Evolutionary conservation across 2,797 vertebrate species (phyloP), one percentile per base, ranked within the genome.

Genomic region (Adrianichthys oophorus): DNA sequence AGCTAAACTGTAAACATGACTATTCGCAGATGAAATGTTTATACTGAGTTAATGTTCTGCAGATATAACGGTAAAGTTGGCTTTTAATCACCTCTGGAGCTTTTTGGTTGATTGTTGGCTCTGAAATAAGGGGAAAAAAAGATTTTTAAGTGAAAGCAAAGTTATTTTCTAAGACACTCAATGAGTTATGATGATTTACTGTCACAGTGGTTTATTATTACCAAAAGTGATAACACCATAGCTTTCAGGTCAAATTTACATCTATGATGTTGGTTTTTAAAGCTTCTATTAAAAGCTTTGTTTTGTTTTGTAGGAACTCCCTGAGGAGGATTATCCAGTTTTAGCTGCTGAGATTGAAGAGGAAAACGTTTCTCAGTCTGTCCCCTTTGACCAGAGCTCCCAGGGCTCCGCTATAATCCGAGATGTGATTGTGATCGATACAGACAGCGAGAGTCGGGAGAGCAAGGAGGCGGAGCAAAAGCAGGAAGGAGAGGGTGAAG

Each of bases 381-480:
- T 95, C 40, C 93, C 94, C 15, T 92, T 92, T 47, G 94, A 96
- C 23, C 91, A 91, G 53, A 89, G 79, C 77, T 83, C 87, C 42
- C 88, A 82, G 64, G 82, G 79, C 23, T 87, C 87, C 8, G 21
- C 85, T 16, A 87, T 94, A 1, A 89, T 92, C 53, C 93, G 93
- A 55, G 94, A 96, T 23, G 91, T 98, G 56, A 98, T 98, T 43
- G 87, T 98, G 48, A 98, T 98, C 21, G 95, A 95, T 56, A 98
- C 95, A 0, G 96, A 98, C 80, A 96, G 95, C 17, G 95, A 95
- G 82, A 96, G 94, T 53, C 92, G 91, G 0, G 95, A 94, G 5
- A 96, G 95, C 72, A 94, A 93, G 72, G 95, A 93, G 59, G 94
- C 59, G 2, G 88, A 93, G 0, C 94, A 94, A 80, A 84, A 79